Percentiles rank a stretch among this genome's conserved stretches.
These are phyloP conservation scores for Odontocolon sp. DNA, from an alignment of 2,888 invertebrate genomes.

Conservation along the genomic window DNA sequence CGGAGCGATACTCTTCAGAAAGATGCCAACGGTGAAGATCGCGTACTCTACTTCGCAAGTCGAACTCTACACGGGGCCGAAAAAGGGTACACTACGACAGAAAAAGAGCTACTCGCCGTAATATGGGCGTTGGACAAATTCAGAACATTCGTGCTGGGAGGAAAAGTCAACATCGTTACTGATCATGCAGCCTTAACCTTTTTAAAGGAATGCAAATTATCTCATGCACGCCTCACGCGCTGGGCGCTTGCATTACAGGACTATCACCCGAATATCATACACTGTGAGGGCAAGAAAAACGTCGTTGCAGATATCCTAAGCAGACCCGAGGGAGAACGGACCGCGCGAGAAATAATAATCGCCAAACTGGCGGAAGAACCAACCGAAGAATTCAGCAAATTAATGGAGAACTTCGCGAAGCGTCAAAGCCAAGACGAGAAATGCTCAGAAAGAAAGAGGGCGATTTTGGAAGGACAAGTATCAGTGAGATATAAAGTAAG, in stretches of 20 bases:
- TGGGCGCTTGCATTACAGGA: slow-evolving; percentile 43
- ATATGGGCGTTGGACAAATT: too few relatives aligned
- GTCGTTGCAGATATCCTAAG: slow-evolving; percentile 6
- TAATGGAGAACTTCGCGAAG: too few relatives aligned
- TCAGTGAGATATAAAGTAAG: too few relatives aligned
- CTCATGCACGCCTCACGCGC: slow-evolving; percentile 13
- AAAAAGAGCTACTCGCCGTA: too few relatives aligned
- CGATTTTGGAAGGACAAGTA: too few relatives aligned
- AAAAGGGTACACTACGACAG: too few relatives aligned
- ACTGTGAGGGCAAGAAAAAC: slow-evolving; percentile 31
- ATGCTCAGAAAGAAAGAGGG: too few relatives aligned
- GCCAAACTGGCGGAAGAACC: not conserved
- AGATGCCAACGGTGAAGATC: not conserved
- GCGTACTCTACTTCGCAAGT: not conserved
- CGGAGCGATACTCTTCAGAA: slow-evolving; percentile 2
- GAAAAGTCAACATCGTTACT: slow-evolving; percentile 10
- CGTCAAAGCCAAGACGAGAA: too few relatives aligned
- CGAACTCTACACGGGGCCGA: too few relatives aligned
- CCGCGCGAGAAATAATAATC: not conserved
- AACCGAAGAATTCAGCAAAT: not conserved
- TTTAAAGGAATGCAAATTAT: too few relatives aligned
- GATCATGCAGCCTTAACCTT: too few relatives aligned
- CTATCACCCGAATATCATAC: too few relatives aligned
- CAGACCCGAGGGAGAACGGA: not conserved
- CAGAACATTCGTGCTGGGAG: slow-evolving; percentile 23